Evolutionary conservation across 2,113 vertebrate species (phyloP).

Genomic region (Pseudorasbora parva): DNA sequence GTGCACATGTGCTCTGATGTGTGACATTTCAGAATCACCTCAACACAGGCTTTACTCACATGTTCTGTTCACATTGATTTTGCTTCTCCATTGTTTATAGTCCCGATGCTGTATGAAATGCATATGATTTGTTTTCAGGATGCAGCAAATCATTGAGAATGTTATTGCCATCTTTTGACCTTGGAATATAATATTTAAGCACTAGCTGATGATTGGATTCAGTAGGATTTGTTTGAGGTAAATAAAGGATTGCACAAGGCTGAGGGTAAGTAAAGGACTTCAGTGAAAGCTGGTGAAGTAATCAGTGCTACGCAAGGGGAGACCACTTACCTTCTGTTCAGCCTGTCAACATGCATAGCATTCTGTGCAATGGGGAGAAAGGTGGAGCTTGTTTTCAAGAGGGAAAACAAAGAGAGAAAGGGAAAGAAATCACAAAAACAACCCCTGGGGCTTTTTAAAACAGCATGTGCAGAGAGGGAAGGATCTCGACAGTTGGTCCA

Average conservation of each 20-base stretch:
- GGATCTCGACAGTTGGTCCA: neutral
- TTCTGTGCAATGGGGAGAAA: neutral
- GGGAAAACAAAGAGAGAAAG: neutral
- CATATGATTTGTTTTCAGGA: neutral
- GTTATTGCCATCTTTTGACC: constrained; percentile 12
- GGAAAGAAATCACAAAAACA: constrained; percentile 18
- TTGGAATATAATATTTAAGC: constrained; percentile 6
- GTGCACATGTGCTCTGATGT: neutral
- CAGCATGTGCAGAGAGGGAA: neutral
- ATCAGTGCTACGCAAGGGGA: neutral
- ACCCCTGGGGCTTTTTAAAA: neutral
- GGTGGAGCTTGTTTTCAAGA: constrained; percentile 10
- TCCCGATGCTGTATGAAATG: neutral
- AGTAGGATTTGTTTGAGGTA: neutral
- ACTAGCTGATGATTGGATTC: neutral
- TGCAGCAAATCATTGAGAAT: neutral
- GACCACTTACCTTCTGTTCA: constrained; percentile 18
- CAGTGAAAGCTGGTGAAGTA: neutral
- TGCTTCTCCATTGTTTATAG: neutral
- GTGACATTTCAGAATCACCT: constrained; percentile 10
- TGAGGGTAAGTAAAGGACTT: neutral
- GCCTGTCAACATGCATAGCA: neutral
- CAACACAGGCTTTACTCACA: neutral
- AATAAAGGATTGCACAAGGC: neutral
- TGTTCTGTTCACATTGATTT: neutral